phyloP scores from a whole-genome alignment of 1,140 invertebrate genomes.

The Pseudachorutes palmiensis region DNA sequence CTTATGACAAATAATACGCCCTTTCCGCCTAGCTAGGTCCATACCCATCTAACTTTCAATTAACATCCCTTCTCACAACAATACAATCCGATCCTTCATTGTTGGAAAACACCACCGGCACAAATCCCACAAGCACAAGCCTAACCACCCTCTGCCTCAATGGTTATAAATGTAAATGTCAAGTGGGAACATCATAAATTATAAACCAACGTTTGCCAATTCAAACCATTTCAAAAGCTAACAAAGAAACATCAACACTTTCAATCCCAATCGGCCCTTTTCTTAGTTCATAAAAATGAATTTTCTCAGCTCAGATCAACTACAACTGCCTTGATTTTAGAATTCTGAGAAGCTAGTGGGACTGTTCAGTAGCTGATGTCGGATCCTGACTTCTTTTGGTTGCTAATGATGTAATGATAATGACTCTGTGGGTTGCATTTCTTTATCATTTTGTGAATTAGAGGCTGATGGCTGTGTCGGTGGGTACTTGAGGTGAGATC shows the following conservation, averaged over 20 bases:
- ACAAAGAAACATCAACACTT: too few relatives aligned
- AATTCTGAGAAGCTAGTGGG: too few relatives aligned
- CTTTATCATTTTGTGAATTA: not conserved
- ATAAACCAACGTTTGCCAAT: not conserved
- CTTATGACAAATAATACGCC: constrained; percentile 2
- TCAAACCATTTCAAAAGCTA: too few relatives aligned
- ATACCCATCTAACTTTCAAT: not conserved
- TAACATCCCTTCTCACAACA: not conserved
- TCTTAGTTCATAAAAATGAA: too few relatives aligned
- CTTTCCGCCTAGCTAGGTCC: not conserved
- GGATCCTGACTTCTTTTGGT: too few relatives aligned
- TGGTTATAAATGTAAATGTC: not conserved
- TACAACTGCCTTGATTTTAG: too few relatives aligned
- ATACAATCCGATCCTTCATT: not conserved
- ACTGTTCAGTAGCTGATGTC: too few relatives aligned
- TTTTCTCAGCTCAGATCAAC: too few relatives aligned
- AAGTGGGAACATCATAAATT: not conserved
- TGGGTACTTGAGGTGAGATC: constrained; percentile 12
- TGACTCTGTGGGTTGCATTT: not conserved
- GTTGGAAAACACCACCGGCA: too few relatives aligned
- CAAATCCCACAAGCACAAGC: too few relatives aligned
- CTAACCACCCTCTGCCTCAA: too few relatives aligned
- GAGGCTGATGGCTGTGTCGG: not conserved
- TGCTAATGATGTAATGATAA: not conserved
- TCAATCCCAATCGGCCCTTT: too few relatives aligned